Evolutionary conservation across 2,113 vertebrate genomes (phyloP), one percentile per base, ranked within the genome.

Genomic region (Mormoops blainvillei): DNA sequence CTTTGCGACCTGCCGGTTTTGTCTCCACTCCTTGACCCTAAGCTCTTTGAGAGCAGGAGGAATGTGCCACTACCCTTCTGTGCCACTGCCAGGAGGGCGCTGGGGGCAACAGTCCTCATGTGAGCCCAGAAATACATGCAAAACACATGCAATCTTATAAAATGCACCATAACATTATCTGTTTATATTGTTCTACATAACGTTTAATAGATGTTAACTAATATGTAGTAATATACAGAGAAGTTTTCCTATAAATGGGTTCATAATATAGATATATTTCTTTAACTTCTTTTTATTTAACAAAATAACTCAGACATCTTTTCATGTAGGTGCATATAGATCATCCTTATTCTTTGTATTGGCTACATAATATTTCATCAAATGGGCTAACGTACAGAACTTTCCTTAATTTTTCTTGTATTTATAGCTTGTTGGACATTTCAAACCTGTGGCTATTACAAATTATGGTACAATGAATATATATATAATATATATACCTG

Each of bases 341-440:
- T 11, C 20, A 81, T 89, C 36, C 22, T 70, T 85, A 38, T 19
- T 74, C 61, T 88, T 68, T 58, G 24, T 74, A 84, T 61, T 56
- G 77, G 16, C 19, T 78, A 22, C 16, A 54, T 28, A 22, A 48
- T 67, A 87, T 83, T 77, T 71, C n/a, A 89, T 48, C 41, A 0
- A 48, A 15, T 67, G 83, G 36, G 67, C 74, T 92, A 41, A 90
- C 83, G 12, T 16, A 68, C 4, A 87, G 41, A 92, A 43, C 38
- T 67, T 65, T 85, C 43, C 31, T 96, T 58, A 88, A 38, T 15
- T 63, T 89, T 81, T 81, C 43, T 84, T 93, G 70, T 67, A 24
- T 58, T 84, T 54, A 68, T 80, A 43, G 18, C 50, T 82, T 83
- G 13, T 67, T 45, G 22, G 15, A n/a, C 86, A 83, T 76, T 91